Conservation (phyloP, 92 coral and sea anemone genomes). For the Bergia sp. region DNA sequence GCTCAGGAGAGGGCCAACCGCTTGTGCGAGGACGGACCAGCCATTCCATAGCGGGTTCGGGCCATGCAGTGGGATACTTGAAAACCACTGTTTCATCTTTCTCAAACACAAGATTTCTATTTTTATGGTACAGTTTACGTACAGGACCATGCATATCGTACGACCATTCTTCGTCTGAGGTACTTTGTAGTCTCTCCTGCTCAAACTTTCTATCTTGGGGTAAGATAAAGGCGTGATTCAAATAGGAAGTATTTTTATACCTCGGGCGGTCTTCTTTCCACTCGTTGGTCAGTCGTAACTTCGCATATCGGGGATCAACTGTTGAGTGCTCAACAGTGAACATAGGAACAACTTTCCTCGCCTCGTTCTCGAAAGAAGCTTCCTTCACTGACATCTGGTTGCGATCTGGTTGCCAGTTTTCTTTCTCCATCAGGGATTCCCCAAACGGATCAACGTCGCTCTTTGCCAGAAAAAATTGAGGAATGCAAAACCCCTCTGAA, state of each 20-base stretch:
- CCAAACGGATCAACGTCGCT: constrained; percentile 36
- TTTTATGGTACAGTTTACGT: constrained; percentile 52
- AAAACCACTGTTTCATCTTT: constrained; percentile 66
- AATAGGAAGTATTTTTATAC: constrained; percentile 51
- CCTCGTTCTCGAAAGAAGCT: constrained; percentile 47
- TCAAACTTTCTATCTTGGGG: constrained; percentile 29
- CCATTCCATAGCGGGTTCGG: constrained; percentile 88
- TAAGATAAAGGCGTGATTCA: constrained; percentile 61
- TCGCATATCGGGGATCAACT: constrained; percentile 73
- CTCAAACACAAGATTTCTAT: constrained; percentile 44
- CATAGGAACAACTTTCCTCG: constrained; percentile 50
- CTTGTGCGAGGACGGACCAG: constrained; percentile 69
- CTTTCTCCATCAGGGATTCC: constrained; percentile 20
- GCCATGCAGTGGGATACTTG: constrained; percentile 78
- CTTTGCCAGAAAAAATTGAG: constrained; percentile 55
- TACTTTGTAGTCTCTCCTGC: not conserved
- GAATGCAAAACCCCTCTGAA: constrained; percentile 79
- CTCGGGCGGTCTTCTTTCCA: constrained; percentile 71
- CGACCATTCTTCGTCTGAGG: not conserved
- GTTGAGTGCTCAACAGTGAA: constrained; percentile 67
- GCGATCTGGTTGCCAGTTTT: constrained; percentile 71
- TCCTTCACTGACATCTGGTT: constrained; percentile 58
- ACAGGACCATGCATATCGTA: constrained; percentile 74
- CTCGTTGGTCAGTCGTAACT: constrained; percentile 66
- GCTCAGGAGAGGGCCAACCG: constrained; percentile 82